phyloP scores from a whole-genome alignment of 2,113 vertebrate genomes.

The Hemichromis elongatus region DNA sequence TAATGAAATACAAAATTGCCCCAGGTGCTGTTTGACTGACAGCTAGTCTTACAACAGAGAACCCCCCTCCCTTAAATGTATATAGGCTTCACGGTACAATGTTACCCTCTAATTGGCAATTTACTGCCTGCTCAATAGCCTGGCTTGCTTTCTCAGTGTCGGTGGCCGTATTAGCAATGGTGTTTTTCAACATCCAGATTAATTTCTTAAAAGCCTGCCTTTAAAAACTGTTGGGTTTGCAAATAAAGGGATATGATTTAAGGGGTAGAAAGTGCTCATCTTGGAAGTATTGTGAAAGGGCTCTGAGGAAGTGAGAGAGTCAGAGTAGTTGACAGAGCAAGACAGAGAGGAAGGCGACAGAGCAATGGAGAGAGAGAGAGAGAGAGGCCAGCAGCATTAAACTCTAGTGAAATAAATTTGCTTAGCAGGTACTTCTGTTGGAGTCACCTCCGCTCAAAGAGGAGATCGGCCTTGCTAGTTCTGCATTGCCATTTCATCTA shows the following conservation, averaged over 20 bases:
- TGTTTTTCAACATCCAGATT: conserved; percentile 51
- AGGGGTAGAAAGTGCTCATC: conserved; percentile 26
- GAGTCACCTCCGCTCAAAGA: conserved; percentile 41
- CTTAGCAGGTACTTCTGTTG: conserved; percentile 57
- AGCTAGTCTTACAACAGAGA: conserved; percentile 41
- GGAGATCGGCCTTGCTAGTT: conserved; percentile 41
- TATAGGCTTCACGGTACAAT: conserved; percentile 35
- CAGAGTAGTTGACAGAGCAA: neutral
- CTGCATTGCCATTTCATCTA: conserved; percentile 35
- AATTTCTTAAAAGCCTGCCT: conserved; percentile 54
- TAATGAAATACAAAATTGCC: conserved; percentile 64
- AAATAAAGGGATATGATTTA: conserved; percentile 57
- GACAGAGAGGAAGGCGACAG: neutral
- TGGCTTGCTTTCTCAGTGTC: conserved; percentile 28
- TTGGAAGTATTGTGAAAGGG: conserved; percentile 44
- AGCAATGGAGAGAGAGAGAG: neutral
- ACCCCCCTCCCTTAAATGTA: conserved; percentile 38
- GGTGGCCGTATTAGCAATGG: conserved; percentile 14
- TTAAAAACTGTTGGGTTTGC: conserved; percentile 48
- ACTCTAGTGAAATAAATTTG: conserved; percentile 54
- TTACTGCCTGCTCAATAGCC: conserved; percentile 51
- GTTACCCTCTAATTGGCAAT: conserved; percentile 65
- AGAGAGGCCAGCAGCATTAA: conserved; percentile 34
- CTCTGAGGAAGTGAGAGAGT: neutral
- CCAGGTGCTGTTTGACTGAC: conserved; percentile 61